Conservation (phyloP, 1,140 invertebrate genomes). For the Zaprionus ghesquierei region DNA sequence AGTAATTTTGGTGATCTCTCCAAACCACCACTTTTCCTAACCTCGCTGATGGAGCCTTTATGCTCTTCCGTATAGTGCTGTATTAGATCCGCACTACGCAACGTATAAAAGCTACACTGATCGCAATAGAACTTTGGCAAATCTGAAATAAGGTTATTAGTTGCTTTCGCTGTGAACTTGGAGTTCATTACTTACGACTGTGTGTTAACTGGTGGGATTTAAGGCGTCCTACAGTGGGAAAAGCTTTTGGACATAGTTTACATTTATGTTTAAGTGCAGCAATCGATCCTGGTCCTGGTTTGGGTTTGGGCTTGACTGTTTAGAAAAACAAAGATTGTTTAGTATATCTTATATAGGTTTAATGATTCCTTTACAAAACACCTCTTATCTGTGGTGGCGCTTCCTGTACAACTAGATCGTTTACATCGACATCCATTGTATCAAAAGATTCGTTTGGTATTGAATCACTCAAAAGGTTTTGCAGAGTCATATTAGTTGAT, state of each 20-base stretch:
- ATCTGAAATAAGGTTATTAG: slow-evolving; percentile 41
- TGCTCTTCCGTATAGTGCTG: slow-evolving; percentile 64
- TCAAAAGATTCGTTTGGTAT: slow-evolving; percentile 11
- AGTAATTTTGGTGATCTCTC: background rate
- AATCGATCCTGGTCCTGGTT: slow-evolving; percentile 12
- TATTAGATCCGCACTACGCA: slow-evolving; percentile 67
- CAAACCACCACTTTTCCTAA: background rate
- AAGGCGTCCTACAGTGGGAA: slow-evolving; percentile 55
- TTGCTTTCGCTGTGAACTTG: background rate
- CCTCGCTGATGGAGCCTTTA: slow-evolving; percentile 19
- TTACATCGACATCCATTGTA: slow-evolving; percentile 61
- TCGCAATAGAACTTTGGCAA: slow-evolving; percentile 77
- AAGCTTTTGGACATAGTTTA: slow-evolving; percentile 56
- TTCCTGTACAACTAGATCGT: slow-evolving; percentile 59
- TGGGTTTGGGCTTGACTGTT: slow-evolving; percentile 35
- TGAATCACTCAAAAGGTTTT: slow-evolving; percentile 37
- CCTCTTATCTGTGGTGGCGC: slow-evolving; percentile 34
- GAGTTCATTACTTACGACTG: slow-evolving; percentile 54
- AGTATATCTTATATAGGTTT: background rate
- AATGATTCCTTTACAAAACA: background rate
- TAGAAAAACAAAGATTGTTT: background rate
- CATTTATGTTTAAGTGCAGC: slow-evolving; percentile 53
- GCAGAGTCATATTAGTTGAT: slow-evolving; percentile 38
- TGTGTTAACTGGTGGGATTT: slow-evolving; percentile 77
- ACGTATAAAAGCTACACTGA: slow-evolving; percentile 64